Evolutionary conservation across 1,140 invertebrate genomes (phyloP).

Genomic region (Zaprionus lachaisei): DNA sequence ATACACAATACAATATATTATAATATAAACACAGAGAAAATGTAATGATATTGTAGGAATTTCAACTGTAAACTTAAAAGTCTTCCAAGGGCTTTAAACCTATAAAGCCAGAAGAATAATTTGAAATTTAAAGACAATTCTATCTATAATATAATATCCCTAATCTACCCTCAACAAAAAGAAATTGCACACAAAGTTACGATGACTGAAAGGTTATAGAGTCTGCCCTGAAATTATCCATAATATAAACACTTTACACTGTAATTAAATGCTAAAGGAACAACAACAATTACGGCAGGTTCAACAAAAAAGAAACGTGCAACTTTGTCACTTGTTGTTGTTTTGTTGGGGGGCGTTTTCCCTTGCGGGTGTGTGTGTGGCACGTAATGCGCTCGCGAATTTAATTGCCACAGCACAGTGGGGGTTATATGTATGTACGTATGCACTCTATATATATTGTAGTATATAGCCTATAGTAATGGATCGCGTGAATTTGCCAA

Average conservation of each 20-base stretch:
- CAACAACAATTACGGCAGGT: slow-evolving; percentile 8
- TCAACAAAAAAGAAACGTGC: slow-evolving; percentile 27
- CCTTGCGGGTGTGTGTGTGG: slow-evolving; percentile 25
- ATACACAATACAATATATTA: no score
- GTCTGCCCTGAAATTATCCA: slow-evolving; percentile 54
- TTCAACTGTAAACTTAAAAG: no score
- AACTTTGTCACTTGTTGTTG: slow-evolving; percentile 61
- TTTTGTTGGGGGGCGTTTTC: slow-evolving; percentile 35
- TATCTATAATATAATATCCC: no score
- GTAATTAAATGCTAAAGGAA: slow-evolving; percentile 66
- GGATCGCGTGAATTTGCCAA: slow-evolving; percentile 80
- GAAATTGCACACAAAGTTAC: neutral
- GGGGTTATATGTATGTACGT: neutral
- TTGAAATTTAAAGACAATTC: no score
- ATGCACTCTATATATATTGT: neutral
- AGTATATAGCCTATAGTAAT: slow-evolving; percentile 40
- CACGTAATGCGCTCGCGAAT: slow-evolving; percentile 56
- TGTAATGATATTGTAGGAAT: no score
- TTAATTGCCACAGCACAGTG: slow-evolving; percentile 47
- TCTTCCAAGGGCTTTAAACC: no score
- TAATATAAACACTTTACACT: slow-evolving; percentile 66
- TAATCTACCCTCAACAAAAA: neutral
- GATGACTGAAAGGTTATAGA: neutral
- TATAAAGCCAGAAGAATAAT: no score
- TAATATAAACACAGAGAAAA: no score